A percentile compares a stretch with the other conserved stretches of the same genome.
These are phyloP conservation scores for Cephalotes varians DNA, from an alignment of 2,888 invertebrate species.

Conservation along the genomic window DNA sequence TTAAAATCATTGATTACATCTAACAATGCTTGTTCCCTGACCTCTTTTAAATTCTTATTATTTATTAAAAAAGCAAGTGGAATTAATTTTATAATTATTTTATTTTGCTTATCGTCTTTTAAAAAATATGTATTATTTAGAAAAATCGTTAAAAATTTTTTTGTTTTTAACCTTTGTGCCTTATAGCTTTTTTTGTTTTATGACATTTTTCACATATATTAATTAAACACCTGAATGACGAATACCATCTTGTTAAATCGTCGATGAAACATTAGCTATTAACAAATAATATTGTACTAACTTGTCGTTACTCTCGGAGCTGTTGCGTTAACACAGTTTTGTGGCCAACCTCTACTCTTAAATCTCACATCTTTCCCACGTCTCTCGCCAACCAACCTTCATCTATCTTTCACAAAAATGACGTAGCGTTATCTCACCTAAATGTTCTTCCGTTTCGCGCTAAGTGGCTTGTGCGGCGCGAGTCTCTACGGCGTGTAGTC, in stretches of 20 bases:
- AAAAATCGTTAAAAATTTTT: neutral
- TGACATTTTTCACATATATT: neutral
- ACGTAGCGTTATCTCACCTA: conserved; percentile 31
- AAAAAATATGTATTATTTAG: neutral
- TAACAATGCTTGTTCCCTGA: too few species aligned
- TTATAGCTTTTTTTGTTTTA: neutral
- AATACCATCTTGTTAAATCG: conserved; percentile 37
- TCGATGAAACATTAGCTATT: conserved; percentile 32
- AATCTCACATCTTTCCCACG: conserved; percentile 66
- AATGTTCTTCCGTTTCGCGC: conserved; percentile 36
- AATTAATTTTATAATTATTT: too few species aligned
- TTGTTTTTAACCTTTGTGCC: neutral
- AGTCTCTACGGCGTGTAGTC: too few species aligned
- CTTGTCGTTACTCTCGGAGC: conserved; percentile 36
- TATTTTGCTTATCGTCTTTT: neutral
- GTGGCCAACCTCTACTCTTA: conserved; percentile 43
- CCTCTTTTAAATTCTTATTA: too few species aligned
- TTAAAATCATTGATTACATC: too few species aligned
- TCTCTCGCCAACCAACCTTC: conserved; percentile 54
- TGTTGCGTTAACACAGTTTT: conserved; percentile 43
- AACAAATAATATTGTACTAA: neutral
- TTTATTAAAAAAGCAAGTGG: too few species aligned
- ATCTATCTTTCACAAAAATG: conserved; percentile 42
- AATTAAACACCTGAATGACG: neutral
- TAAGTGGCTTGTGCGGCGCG: conserved; percentile 9